Evolutionary conservation across 2,888 invertebrate species (phyloP).

Genomic region (Therioaphis trifolii): DNA sequence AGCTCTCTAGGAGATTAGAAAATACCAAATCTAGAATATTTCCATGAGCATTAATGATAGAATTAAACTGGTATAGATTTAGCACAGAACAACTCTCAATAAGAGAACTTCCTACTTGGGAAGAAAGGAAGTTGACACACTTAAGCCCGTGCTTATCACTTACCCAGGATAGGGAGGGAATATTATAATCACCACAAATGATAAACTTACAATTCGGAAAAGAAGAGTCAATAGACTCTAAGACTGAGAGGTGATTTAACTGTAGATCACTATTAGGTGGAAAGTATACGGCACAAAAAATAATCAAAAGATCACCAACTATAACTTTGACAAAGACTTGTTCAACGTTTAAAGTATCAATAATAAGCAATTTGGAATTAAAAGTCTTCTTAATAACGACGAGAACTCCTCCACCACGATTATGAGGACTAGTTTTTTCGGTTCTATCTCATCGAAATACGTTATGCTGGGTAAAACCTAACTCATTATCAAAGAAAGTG

Average conservation of each 20-base stretch:
- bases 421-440: conserved; percentile 15
- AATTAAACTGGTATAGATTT: background rate
- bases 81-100: background rate
- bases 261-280: background rate
- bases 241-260: conserved; percentile 6
- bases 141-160: conserved; percentile 41
- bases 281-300: conserved; percentile 15
- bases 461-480: conserved; percentile 24
- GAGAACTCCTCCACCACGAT: conserved; percentile 14
- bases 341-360: conserved; percentile 24
- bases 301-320: conserved; percentile 7
- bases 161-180: too few species aligned
- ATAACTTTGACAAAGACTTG: too few species aligned
- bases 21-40: conserved; percentile 34
- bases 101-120: background rate
- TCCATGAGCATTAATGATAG: conserved; percentile 19
- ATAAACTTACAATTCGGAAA: conserved; percentile 1
- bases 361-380: conserved; percentile 23
- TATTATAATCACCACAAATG: too few species aligned
- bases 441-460: conserved; percentile 20
- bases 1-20: conserved; percentile 23
- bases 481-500: conserved; percentile 18
- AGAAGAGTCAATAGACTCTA: background rate
- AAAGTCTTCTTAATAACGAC: conserved; percentile 24
- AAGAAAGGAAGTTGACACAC: conserved; percentile 1